Base-by-base conservation (phyloP, 1,140 invertebrate species). In the Caerostris darwini region DNA sequence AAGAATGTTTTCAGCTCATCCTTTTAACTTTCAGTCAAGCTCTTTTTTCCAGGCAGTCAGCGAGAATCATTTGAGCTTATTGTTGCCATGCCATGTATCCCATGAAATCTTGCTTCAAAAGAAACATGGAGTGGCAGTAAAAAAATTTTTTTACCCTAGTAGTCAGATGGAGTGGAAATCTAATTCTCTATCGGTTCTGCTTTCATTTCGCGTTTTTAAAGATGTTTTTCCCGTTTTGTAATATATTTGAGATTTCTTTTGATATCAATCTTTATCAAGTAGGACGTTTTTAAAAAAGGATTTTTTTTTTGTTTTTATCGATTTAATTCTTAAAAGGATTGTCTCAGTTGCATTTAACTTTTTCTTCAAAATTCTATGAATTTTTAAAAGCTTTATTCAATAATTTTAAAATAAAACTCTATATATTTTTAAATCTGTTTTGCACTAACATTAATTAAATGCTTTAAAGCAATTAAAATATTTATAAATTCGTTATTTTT, bases 21-120 rank as follows among this genome's bases (percentile, higher is more conserved):
- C 54, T 58, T 58, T 57, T 85, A 58, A 58, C 82, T 85, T 85
- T 71, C 6, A 8, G 54, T 57, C 82, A 57, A 57, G 0, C 82
- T 85, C 19, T 56, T 85, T 85, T n/a, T 85, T 85, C 56, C 12
- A 50, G 12, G 19, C 6, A 57, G 82, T 57, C n/a, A 67, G 64
- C 12, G 64, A n/a, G n/a, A n/a, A 14, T 57, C 82, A 85, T 85
- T 85, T 57, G 14, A 58, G 17, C 7, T 56, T 85, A 85, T 85
- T 85, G 53, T 85, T 85, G 82, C 57, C 82, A 6, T 85, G 82
- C 57, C 82, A 57, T 85, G 82, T 85, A 85, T 85, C 82, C 82
- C 56, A 85, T 85, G 17, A 58, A 58, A 57, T 58, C 34, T 57
- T 85, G 19, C 57, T 85, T 85, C 7, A 85, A 85, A 85, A 85